A percentile compares a stretch with the other conserved stretches of the same genome.
Conservation (phyloP, 37 sponge, comb jelly and placozoan species). For the Axinella damicornis region DNA sequence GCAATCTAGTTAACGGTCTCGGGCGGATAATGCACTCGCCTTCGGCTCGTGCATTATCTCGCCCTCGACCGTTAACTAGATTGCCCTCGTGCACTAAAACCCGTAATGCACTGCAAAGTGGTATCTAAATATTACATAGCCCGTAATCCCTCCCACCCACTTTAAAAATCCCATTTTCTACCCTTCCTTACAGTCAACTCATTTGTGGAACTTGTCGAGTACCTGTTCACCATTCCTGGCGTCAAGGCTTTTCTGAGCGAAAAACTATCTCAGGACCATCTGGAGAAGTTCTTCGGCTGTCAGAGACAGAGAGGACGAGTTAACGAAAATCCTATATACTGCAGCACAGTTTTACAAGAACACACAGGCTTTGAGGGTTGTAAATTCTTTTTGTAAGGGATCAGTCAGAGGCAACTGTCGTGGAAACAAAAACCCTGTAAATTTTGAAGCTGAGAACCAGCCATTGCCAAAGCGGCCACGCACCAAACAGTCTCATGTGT, state of each 20-base stretch:
- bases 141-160: too few species aligned
- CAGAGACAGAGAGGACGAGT: not conserved
- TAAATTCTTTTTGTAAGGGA: conserved; percentile 13
- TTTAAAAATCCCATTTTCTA: too few species aligned
- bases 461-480: not conserved
- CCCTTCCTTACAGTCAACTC: conserved; percentile 31
- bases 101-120: too few species aligned
- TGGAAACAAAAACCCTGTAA: not conserved
- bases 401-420: conserved; percentile 19
- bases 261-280: conserved; percentile 14
- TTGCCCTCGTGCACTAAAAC: too few species aligned
- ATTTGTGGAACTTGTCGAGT: conserved; percentile 36
- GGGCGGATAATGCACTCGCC: too few species aligned
- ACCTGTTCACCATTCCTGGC: conserved; percentile 20
- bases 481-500: not conserved
- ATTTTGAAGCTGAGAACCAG: not conserved
- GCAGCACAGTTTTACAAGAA: conserved; percentile 28
- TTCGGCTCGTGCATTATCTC: too few species aligned
- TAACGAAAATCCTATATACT: conserved; percentile 16
- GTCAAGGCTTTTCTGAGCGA: conserved; percentile 34
- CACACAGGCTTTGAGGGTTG: conserved; percentile 38
- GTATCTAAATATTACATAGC: too few species aligned
- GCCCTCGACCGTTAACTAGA: too few species aligned
- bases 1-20: too few species aligned
- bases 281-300: conserved; percentile 13